Evolutionary conservation across 2,797 vertebrate species (phyloP).

Genomic region (Fistularia tabacaria): DNA sequence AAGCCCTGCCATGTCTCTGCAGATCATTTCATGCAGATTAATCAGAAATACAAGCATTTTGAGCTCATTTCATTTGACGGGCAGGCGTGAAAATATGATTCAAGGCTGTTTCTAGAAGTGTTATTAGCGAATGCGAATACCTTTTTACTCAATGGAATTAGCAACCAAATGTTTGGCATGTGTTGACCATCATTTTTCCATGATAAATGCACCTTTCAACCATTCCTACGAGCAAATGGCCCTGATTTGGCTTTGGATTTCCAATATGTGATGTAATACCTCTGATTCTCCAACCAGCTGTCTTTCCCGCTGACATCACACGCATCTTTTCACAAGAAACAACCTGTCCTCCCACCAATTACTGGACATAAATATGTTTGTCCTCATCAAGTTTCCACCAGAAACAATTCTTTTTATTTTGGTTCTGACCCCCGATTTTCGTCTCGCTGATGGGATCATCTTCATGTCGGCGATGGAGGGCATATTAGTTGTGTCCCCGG

Average conservation of each 20-base stretch:
- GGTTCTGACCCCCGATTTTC: constrained; percentile 39
- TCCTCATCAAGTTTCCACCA: constrained; percentile 9
- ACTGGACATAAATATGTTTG: constrained; percentile 20
- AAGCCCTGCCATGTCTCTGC: too few relatives aligned
- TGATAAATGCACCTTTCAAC: not conserved
- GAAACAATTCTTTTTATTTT: constrained; percentile 16
- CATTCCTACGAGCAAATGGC: constrained; percentile 7
- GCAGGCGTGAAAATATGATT: too few relatives aligned
- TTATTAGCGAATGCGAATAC: too few relatives aligned
- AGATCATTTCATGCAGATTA: too few relatives aligned
- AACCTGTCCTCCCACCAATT: constrained; percentile 22
- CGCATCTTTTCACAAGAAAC: constrained; percentile 11
- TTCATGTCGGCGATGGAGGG: constrained; percentile 38
- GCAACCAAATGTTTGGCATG: not conserved
- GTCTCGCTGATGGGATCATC: constrained; percentile 50
- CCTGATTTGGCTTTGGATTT: constrained; percentile 11
- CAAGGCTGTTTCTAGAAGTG: too few relatives aligned
- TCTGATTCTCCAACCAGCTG: constrained; percentile 26
- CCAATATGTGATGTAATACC: constrained; percentile 30
- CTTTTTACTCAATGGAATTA: too few relatives aligned
- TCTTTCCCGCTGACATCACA: constrained; percentile 39
- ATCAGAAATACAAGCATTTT: too few relatives aligned
- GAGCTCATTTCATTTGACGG: too few relatives aligned
- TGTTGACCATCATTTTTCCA: not conserved
- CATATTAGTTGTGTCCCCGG: constrained; percentile 49